Evolutionary conservation across 2,797 vertebrate genomes (phyloP), one percentile per base, ranked within the genome.

Genomic region (Molossus molossus): DNA sequence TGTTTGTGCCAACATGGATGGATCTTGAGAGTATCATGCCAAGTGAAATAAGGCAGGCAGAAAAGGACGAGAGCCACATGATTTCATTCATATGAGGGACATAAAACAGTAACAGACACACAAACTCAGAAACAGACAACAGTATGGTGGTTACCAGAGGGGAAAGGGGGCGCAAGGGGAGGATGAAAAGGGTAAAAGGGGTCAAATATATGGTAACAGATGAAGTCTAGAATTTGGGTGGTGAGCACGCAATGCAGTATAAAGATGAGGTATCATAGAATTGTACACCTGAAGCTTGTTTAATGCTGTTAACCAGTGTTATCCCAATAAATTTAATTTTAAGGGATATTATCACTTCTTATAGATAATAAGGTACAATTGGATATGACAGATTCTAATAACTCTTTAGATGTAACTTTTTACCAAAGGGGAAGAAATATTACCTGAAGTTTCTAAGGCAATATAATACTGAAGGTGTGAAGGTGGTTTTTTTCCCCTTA

Each of bases 351-450:
- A 45, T 14, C 40, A 85, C 6, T 87, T 91, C 25, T 0, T 60
- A n/a, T 40, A 83, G 64, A 20, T 65, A 70, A 37, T 62, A 84
- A 73, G 58, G 15, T 87, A 11, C 33, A 81, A 27, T 62, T 55
- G 40, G 37, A 69, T 37, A 18, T 69, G 75, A 33, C 64, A 60
- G 29, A 80, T 95, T 72, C 50, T 88, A 50, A 88, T 76, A 45
- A 70, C 10, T 9, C 60, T 25, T 85, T 91, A 77, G 53, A 87
- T 85, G 48, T 40, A 79, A 76, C n/a, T 73, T 48, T 91, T 80
- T 72, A 64, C 25, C 85, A 75, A 70, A 55, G 48, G 2, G 40
- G 17, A 15, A 15, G n/a, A 69, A 67, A 76, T 90, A 29, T 5
- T 77, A 67, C 10, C 11, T 29, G 58, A 80, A 55, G 12, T 25